Evolutionary conservation across 2,888 invertebrate genomes (phyloP).

Genomic region (Augochlorella aurata): DNA sequence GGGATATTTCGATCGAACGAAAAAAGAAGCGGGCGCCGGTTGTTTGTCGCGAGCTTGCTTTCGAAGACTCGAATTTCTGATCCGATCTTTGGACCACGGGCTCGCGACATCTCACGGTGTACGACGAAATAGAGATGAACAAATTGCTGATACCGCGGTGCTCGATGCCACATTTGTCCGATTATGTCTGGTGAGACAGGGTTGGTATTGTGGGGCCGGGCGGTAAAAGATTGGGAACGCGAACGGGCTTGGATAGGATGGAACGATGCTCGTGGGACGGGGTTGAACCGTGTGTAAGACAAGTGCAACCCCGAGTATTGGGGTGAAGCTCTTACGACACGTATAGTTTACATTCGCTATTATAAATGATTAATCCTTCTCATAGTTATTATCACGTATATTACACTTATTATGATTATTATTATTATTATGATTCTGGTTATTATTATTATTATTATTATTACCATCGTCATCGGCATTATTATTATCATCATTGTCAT

Average conservation of each 20-base stretch:
- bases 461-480: conserved; percentile 61
- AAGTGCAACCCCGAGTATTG: background rate
- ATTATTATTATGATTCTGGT: conserved; percentile 70
- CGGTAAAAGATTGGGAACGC: too few relatives aligned
- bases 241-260: background rate
- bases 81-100: too few relatives aligned
- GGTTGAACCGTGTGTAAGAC: conserved; percentile 43
- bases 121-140: too few relatives aligned
- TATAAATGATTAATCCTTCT: conserved; percentile 62
- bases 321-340: conserved; percentile 37
- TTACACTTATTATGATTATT: conserved; percentile 36
- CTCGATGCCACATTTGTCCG: too few relatives aligned
- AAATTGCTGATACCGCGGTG: too few relatives aligned
- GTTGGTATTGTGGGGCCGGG: too few relatives aligned
- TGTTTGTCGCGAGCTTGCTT: too few relatives aligned
- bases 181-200: too few relatives aligned
- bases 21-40: too few relatives aligned
- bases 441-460: conserved; percentile 66
- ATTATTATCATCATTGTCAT: conserved; percentile 59
- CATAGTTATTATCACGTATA: conserved; percentile 64
- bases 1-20: background rate
- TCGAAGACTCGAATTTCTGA: too few relatives aligned
- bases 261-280: background rate
- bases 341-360: conserved; percentile 54
- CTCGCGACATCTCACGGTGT: too few relatives aligned